Base-by-base conservation (phyloP, 2,113 vertebrate genomes). In the Motacilla tschutschensis region DNA sequence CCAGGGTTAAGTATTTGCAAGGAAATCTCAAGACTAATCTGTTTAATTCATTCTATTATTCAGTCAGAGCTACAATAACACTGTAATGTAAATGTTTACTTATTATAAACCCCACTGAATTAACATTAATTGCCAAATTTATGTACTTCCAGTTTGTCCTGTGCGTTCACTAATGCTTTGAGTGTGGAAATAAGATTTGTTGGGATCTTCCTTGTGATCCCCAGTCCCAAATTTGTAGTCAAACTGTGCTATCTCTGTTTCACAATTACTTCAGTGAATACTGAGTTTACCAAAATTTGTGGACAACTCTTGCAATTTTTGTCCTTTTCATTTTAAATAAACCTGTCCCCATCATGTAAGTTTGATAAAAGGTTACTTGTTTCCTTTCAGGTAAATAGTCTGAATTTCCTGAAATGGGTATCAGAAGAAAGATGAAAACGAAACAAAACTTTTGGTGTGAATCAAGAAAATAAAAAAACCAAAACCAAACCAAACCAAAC, bases 261-360 rank as follows among this genome's bases (percentile, higher is more conserved):
- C 29, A 22, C 8, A 31, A 5, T 33, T 59, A 33, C 12, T 81
- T 54, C 29, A 21, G 8, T 0, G 0, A 54, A 31, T 48, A 46
- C 16, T 28, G 38, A 43, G 7, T n/a, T 22, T 53, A 41, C 44
- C 8, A 72, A 79, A 48, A n/a, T 28, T 40, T 29, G 2, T 38
- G 21, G 17, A 14, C 3, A 4, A 83, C 10, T 35, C 38, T 11
- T 43, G 18, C 2, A 36, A 26, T 78, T 55, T 73, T 50, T 19
- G 41, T n/a, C 11, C 4, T 9, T 64, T 64, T 69, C 9, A 31
- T 66, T 90, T 80, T 17, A 78, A 64, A 44, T 72, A 46, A 87
- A 46, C 5, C 8, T 54, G 5, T 59, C 14, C 8, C 59, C 17
- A 41, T 41, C 14, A 33, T 29, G 3, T 62, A 20, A 54, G 5